A percentile compares a stretch with the other conserved stretches of the same genome.
Conservation (phyloP, 1,140 invertebrate species). For the Melipona quadrifasciata region DNA sequence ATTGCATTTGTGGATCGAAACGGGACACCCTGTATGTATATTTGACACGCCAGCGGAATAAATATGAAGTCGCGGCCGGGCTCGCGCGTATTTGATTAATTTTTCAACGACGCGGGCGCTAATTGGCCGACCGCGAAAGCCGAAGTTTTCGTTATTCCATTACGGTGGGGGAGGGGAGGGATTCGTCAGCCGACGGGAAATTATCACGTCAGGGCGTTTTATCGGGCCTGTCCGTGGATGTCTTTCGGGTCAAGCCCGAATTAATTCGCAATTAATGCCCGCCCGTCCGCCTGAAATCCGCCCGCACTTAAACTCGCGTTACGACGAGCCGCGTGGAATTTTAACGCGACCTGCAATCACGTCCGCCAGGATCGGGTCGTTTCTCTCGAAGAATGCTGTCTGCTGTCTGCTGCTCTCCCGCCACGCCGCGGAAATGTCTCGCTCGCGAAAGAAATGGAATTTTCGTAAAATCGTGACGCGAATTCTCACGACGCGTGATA, state of each 20-base stretch:
- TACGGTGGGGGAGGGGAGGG: not conserved
- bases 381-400: not conserved
- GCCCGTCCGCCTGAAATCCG: slow-evolving; percentile 15
- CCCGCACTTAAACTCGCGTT: slow-evolving; percentile 25
- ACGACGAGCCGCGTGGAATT: slow-evolving; percentile 20
- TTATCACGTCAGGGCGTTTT: slow-evolving; percentile 20
- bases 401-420: too few relatives aligned
- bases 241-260: slow-evolving; percentile 40
- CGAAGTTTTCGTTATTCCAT: slow-evolving; percentile 43
- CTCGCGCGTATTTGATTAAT: slow-evolving; percentile 31
- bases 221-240: slow-evolving; percentile 10
- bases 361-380: not conserved
- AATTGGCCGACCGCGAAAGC: slow-evolving; percentile 21
- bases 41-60: not conserved
- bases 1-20: too few relatives aligned
- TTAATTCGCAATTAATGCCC: slow-evolving; percentile 43
- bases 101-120: slow-evolving; percentile 26
- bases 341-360: not conserved
- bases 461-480: not conserved
- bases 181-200: slow-evolving; percentile 4
- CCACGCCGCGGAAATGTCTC: too few relatives aligned
- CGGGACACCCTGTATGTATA: not conserved
- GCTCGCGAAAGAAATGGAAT: not conserved
- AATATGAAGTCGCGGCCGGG: not conserved
- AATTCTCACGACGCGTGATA: not conserved